Percentiles rank a stretch among this genome's conserved stretches.
phyloP scores from a whole-genome alignment of 2,888 invertebrate species.

The Mythimna lalbum region DNA sequence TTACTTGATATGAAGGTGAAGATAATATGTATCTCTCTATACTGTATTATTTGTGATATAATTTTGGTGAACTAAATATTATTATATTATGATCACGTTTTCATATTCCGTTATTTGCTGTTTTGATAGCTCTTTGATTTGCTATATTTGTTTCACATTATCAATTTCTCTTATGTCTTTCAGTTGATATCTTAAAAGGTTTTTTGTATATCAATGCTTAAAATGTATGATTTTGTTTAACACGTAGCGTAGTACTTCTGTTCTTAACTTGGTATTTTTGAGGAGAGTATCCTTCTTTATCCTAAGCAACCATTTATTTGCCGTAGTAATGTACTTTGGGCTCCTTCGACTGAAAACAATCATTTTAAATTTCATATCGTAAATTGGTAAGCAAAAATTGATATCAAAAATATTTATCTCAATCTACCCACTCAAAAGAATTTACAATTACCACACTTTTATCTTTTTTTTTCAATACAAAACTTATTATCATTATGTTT shows the following conservation, averaged over 20 bases:
- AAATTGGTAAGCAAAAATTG: not conserved
- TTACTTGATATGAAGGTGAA: conserved; percentile 22
- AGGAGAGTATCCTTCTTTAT: too few relatives aligned
- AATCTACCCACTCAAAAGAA: not conserved
- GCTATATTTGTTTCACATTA: not conserved
- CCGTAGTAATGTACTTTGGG: too few relatives aligned
- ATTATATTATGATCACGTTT: not conserved
- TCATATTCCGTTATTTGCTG: conserved; percentile 5
- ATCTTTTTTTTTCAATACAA: conserved; percentile 29
- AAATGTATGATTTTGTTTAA: not conserved
- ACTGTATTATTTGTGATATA: conserved; percentile 25
- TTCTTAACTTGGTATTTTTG: too few relatives aligned
- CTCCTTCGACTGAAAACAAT: too few relatives aligned
- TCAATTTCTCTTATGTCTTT: not conserved
- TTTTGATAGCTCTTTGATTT: not conserved
- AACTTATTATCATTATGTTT: conserved; percentile 44
- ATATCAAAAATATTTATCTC: not conserved
- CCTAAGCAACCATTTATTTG: too few relatives aligned
- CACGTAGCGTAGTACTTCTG: too few relatives aligned
- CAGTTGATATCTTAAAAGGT: not conserved
- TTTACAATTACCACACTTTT: conserved; percentile 29
- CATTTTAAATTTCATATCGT: not conserved
- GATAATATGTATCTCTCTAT: conserved; percentile 20
- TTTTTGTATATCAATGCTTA: too few relatives aligned
- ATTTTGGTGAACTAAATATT: conserved; percentile 9